Evolutionary conservation across 2,113 vertebrate genomes (phyloP), one percentile per base, ranked within the genome.

Genomic region (Larimichthys crocea): DNA sequence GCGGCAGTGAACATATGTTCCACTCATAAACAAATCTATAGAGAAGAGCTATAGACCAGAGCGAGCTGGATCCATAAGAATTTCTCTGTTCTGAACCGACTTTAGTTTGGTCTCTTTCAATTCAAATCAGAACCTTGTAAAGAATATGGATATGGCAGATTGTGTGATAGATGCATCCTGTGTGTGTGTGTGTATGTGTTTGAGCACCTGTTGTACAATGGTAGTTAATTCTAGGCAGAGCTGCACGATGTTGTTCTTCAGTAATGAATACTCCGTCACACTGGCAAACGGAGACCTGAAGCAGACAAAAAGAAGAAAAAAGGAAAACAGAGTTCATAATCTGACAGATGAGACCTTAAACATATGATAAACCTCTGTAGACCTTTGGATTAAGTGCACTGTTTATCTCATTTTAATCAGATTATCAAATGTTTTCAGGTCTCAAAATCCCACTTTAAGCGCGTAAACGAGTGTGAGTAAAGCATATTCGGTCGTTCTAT

Each of bases 181-280:
- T 46, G 63, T 29, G 24, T 59, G 3, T 24, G 19, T 24, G 44
- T 4, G 69, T 73, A 4, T 49, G 44, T 46, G 44, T 46, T 74
- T 26, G 49, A 24, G 40, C 94, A 98, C 97, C 97, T 97, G 97
- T 94, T 99, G 97, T 90, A 97, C 97, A 65, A 98, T 97, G 90
- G 97, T 96, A 80, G 96, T 98, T 88, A 99, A 92, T 94, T 98
- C 97, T 92, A 97, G 93, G 95, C 97, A 98, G 94, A 97, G 95
- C 94, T 98, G 97, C 93, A 97, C 97, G 73, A 99, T 97, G 91
- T 99, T 97, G 93, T 96, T 98, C 96, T 98, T 99, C 93, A 98
- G 94, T 92, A 97, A 93, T 15, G 97, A 98, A 89, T 98, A 98
- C 91, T 99, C 98, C 61, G 97, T 96, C 95, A 98, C 97, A 2